Conservation (phyloP, 2,797 vertebrate genomes). For the Onychomys arenicola region DNA sequence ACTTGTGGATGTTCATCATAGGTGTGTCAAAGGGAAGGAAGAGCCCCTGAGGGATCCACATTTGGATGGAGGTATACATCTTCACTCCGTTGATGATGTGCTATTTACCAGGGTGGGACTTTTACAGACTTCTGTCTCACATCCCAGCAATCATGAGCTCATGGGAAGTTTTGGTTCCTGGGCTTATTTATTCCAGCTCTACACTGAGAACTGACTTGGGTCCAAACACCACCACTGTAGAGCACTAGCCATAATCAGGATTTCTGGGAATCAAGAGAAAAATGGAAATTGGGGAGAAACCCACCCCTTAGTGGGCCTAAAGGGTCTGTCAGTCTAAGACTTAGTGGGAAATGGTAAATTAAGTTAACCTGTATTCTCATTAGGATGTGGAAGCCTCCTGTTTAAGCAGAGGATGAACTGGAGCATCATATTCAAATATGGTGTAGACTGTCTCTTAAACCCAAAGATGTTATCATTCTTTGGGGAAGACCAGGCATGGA, state of each 20-base stretch:
- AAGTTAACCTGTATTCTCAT: not conserved
- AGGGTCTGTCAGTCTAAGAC: not conserved
- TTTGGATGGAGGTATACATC: not conserved
- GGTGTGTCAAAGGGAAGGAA: not conserved
- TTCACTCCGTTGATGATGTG: not conserved
- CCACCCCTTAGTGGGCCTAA: not conserved
- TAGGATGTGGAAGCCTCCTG: not conserved
- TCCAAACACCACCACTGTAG: not conserved
- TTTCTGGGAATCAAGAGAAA: slow-evolving; percentile 5
- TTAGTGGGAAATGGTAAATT: not conserved
- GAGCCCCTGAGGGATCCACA: not conserved
- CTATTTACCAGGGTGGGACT: not conserved
- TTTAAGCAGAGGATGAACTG: not conserved
- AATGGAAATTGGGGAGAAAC: not conserved
- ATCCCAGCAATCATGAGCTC: not conserved
- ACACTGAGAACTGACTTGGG: not conserved
- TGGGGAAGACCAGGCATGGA: not conserved
- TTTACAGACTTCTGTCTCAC: not conserved
- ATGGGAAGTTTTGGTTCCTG: not conserved
- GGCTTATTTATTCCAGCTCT: not conserved
- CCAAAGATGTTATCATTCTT: not conserved
- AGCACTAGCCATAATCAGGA: not conserved
- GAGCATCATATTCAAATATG: not conserved
- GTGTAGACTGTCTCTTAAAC: not conserved
- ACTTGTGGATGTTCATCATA: not conserved